Conservation (phyloP, 37 sponge, comb jelly and placozoan species). For the Chondrilla cf. caribensis region DNA sequence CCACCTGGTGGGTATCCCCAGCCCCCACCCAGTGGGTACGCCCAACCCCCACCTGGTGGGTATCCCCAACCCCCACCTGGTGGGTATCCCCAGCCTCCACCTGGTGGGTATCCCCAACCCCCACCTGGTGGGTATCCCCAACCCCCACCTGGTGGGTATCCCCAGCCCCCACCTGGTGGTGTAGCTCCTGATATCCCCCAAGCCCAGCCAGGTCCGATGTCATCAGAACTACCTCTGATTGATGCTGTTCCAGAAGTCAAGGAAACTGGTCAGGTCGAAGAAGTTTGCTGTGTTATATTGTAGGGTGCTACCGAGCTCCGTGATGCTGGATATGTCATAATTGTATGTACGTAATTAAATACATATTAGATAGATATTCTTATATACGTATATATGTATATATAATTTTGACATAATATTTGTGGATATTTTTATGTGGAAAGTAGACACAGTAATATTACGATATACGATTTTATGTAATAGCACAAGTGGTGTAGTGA, state of each 20-base stretch:
- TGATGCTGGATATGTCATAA: too few relatives aligned
- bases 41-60: too few relatives aligned
- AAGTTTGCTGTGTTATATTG: constrained; percentile 12
- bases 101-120: neutral
- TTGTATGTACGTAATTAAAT: too few relatives aligned
- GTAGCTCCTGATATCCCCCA: neutral
- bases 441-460: too few relatives aligned
- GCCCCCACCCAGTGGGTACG: too few relatives aligned
- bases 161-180: neutral
- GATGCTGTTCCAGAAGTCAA: neutral
- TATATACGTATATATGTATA: too few relatives aligned
- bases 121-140: neutral
- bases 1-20: neutral
- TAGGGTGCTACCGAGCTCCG: neutral
- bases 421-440: too few relatives aligned
- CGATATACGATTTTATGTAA: too few relatives aligned
- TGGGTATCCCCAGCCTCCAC: neutral
- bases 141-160: neutral
- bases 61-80: neutral
- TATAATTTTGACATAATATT: too few relatives aligned
- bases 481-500: too few relatives aligned
- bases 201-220: neutral
- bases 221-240: neutral
- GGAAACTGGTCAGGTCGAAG: neutral
- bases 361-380: too few relatives aligned